phyloP scores from a whole-genome alignment of 2,113 vertebrate genomes.

The Vanacampus margaritifer region DNA sequence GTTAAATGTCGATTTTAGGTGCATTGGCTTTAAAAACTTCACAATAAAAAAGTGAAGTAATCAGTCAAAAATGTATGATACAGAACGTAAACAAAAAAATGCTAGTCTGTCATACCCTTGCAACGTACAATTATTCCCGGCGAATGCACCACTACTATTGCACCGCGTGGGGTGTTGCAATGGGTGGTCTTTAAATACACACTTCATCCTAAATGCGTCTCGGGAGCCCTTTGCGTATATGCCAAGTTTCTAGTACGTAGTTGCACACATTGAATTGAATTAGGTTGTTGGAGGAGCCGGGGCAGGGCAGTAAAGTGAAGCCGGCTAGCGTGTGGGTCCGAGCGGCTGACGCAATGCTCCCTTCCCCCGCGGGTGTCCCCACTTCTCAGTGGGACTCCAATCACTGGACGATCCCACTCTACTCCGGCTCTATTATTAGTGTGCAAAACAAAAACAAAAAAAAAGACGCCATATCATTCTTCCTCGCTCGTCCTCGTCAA shows the following conservation, averaged over 20 bases:
- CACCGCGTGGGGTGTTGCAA: too few species aligned
- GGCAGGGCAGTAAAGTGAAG: neutral
- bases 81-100: too few species aligned
- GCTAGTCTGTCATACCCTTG: too few species aligned
- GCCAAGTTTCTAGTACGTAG: neutral
- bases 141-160: too few species aligned
- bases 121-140: too few species aligned
- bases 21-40: too few species aligned
- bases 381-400: neutral
- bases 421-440: neutral
- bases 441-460: neutral
- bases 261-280: neutral
- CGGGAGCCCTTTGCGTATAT: neutral
- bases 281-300: neutral
- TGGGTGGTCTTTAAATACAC: neutral
- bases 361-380: neutral
- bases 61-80: too few species aligned
- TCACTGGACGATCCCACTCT: neutral
- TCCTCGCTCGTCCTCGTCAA: neutral
- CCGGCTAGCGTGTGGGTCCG: neutral
- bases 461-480: neutral
- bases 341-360: constrained; percentile 28
- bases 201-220: neutral
- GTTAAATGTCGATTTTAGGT: too few species aligned
- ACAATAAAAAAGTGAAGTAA: too few species aligned